phyloP scores from a whole-genome alignment of 37 sponge, comb jelly and placozoan genomes.

The Hexactinellida sp. region DNA sequence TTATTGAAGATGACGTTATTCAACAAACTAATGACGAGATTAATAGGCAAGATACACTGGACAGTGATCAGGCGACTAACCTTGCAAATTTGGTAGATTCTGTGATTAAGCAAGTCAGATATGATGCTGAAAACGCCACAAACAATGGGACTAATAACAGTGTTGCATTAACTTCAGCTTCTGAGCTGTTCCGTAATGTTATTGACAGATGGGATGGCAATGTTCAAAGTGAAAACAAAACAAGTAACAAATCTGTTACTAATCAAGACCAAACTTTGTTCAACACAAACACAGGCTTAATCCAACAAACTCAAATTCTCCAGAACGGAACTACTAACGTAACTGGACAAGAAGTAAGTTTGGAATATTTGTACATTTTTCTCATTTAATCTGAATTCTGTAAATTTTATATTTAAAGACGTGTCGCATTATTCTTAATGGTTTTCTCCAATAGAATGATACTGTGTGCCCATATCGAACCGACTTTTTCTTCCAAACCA shows the following conservation, averaged over 20 bases:
- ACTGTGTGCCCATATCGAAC: background rate
- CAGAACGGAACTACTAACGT: background rate
- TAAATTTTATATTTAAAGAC: background rate
- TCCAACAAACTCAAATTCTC: background rate
- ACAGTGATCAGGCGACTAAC: background rate
- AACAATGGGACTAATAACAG: background rate
- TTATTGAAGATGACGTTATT: background rate
- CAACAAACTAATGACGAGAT: background rate
- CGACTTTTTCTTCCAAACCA: background rate
- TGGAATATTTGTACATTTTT: too few relatives aligned
- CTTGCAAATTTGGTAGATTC: slow-evolving; percentile 5
- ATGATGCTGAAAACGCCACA: background rate
- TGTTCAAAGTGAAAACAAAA: background rate
- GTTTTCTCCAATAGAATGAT: background rate
- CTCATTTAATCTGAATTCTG: background rate
- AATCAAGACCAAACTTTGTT: background rate
- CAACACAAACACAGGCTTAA: background rate
- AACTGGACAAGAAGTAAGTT: background rate
- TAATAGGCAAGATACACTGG: background rate
- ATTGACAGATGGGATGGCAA: slow-evolving; percentile 1
- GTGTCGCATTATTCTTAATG: background rate
- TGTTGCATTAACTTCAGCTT: background rate
- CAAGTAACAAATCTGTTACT: background rate
- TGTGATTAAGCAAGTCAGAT: background rate
- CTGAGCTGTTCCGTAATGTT: background rate